Evolutionary conservation across 2,888 invertebrate genomes (phyloP), one percentile per base, ranked within the genome.

Genomic region (Meliscaeva auricollis): DNA sequence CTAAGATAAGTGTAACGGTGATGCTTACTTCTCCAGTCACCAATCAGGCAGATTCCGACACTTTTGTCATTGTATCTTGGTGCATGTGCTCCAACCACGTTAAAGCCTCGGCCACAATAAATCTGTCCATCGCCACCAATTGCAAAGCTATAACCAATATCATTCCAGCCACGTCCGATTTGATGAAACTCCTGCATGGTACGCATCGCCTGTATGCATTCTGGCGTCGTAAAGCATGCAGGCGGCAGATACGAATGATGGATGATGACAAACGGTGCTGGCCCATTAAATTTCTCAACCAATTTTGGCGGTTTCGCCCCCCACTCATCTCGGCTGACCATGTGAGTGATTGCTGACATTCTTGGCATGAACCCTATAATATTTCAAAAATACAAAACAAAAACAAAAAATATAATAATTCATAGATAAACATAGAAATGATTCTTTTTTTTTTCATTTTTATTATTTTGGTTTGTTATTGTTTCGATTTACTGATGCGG

Each of bases 31-130:
- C 93, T 93, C 94, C 95, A 96, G 89, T 96, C 95, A 9, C 96
- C 96, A 81, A 96, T 96, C 11, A 96, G 90, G 87, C 95, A 95
- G 81, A 96, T 94, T 17, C 96, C 96, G 56, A 96, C 93, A 90
- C 96, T 95, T 89, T 93, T 93, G 84, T 93, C 92, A 91, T 95
- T 96, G 92, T 95, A 96, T 76, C 91, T 91, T 3, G 94, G 94
- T 0, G 96, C 95, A 90, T 97, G 96, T 0, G 96, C 96, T 0
- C 96, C 96, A 0, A 94, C 91, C 0, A 92, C 91, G 66, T 94
- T 93, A 94, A 96, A 96, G 0, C 96, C 96, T 3, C 96, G 93
- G 1, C 96, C 96, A 87, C 94, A 94, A 90, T 96, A 96, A 5
- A 94, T 95, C 13, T 93, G 92, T 0, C 95, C 96, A 88, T 96